Evolutionary conservation across 2,888 invertebrate species (phyloP).

Genomic region (Eustalomyia histrio): DNA sequence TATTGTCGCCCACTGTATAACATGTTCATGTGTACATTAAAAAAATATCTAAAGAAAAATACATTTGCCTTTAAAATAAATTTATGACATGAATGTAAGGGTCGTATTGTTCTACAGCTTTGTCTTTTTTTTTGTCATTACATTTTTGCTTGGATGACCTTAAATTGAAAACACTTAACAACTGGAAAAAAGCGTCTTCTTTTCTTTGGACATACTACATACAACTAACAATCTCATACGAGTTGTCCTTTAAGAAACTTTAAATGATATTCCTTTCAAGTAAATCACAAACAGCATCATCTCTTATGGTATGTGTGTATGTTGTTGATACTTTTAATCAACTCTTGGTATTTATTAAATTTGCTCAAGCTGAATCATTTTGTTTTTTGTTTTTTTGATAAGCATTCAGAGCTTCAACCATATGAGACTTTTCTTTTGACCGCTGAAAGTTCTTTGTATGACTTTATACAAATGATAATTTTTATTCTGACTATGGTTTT

Average conservation of each 20-base stretch:
- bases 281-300: slow-evolving; percentile 22
- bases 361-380: slow-evolving; percentile 55
- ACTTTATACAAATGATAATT: slow-evolving; percentile 6
- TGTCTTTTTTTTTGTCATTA: slow-evolving; percentile 59
- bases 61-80: not conserved
- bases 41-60: not conserved
- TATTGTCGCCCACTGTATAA: too few relatives aligned
- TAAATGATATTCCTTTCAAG: slow-evolving; percentile 1
- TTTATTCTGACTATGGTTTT: slow-evolving; percentile 12
- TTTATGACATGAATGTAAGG: slow-evolving; percentile 10
- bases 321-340: slow-evolving; percentile 31
- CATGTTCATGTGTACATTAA: not conserved
- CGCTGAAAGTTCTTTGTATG: slow-evolving; percentile 39
- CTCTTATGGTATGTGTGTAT: not conserved
- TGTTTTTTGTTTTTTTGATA: slow-evolving; percentile 31
- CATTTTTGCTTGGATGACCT: slow-evolving; percentile 74
- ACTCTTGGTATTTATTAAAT: slow-evolving; percentile 45
- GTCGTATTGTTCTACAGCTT: slow-evolving; percentile 36
- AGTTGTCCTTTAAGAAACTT: slow-evolving; percentile 34
- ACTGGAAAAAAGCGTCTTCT: slow-evolving; percentile 46
- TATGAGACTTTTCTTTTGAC: slow-evolving; percentile 48
- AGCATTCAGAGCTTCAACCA: slow-evolving; percentile 13
- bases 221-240: not conserved
- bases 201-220: slow-evolving; percentile 22
- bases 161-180: slow-evolving; percentile 68